Percentiles rank a stretch among this genome's conserved stretches.
Conservation (phyloP, 2,888 invertebrate genomes). For the Lasioglossum malachurum region DNA sequence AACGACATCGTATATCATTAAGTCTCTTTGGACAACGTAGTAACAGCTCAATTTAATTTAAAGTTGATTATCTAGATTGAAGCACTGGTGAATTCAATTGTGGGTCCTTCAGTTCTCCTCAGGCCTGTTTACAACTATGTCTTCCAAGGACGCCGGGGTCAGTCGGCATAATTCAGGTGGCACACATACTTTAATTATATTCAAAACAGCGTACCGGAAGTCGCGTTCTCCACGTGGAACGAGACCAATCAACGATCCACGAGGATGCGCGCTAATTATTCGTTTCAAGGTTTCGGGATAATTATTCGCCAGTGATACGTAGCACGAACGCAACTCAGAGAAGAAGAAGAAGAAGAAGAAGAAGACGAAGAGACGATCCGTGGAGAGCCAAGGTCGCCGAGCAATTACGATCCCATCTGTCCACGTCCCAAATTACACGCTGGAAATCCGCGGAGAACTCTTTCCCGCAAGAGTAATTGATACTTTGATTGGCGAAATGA, state of each 20-base stretch:
- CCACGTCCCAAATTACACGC: constrained; percentile 50
- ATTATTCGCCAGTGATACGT: constrained; percentile 14
- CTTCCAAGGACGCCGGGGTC: neutral
- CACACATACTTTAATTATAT: neutral
- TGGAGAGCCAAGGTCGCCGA: constrained; percentile 23
- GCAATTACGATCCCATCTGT: constrained; percentile 54
- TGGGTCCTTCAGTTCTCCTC: neutral
- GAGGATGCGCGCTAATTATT: constrained; percentile 17
- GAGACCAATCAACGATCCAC: neutral
- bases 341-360: constrained; percentile 1
- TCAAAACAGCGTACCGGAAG: neutral
- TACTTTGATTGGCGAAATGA: constrained; percentile 51
- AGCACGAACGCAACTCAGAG: constrained; percentile 7
- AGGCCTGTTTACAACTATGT: neutral
- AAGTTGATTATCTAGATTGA: neutral
- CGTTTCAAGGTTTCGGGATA: neutral
- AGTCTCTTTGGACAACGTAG: neutral
- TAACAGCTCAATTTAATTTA: neutral
- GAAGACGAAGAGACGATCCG: neutral
- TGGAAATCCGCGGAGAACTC: constrained; percentile 37
- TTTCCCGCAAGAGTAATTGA: constrained; percentile 41
- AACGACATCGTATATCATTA: neutral
- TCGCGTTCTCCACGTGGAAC: neutral
- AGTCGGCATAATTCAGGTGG: neutral
- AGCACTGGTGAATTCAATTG: neutral